Evolutionary conservation across 2,888 invertebrate species (phyloP), one percentile per base, ranked within the genome.

Genomic region (Euplexia lucipara): DNA sequence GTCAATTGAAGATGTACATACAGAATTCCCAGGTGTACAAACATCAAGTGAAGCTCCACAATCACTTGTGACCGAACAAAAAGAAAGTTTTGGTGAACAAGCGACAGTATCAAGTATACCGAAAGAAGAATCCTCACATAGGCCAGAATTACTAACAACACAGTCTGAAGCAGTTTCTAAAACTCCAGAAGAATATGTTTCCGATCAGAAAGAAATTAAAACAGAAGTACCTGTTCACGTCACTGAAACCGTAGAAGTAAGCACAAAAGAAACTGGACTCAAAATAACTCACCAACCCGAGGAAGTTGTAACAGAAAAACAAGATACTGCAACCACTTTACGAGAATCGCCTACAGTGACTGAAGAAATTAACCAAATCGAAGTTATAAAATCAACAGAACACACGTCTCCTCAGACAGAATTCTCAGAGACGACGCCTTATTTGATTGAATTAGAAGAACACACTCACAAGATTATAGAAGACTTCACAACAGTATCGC

Each of bases 391-490:
- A 57, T 32, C 59, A 54, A 59, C 80, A 30, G 76, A 81, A 60
- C 54, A 63, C 48, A 70, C 76, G 32, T 68, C 76, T 37, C 37
- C 74, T 59, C 74, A 78, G 61, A 56, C 71, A 51, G 78, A 80
- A 57, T 70, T 71, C 47, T 79, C 85, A 32, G 83, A 84, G 67
- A 87, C 91, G 14, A 91, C 89, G 3, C 88, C 90, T 56, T 90
- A 89, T 69, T 79, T 89, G 42, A 86, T 92, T 52, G 91, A 92
- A 82, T 82, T 92, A 61, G 86, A 92, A 79, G 90, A 91, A 78
- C 92, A 92, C 62, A 89, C 90, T 7, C 91, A 91, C 71, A 86
- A 86, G 69, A 62, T 58, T 22, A 57, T 76, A 26, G 85, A 87
- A 61, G 86, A 85, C 14, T 62, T 57, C 26, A 75, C 88, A 39